These are phyloP conservation scores for Unio delphinus DNA, from an alignment of 2,888 invertebrate genomes.

Conservation along the genomic window DNA sequence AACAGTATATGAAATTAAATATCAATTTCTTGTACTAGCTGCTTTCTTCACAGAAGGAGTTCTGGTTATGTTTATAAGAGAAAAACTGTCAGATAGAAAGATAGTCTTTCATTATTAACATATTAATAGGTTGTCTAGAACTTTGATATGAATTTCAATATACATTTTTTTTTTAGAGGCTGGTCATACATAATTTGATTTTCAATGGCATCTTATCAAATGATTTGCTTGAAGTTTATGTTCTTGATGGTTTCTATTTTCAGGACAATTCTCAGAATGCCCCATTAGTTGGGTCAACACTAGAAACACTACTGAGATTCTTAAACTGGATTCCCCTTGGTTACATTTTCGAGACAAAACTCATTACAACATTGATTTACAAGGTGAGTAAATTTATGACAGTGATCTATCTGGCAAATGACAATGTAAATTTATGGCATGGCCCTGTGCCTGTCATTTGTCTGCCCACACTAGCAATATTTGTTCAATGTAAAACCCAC, in stretches of 20 bases:
- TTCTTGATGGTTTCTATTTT: conserved; percentile 27
- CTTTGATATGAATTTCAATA: too few species aligned
- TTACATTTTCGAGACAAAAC: conserved; percentile 98
- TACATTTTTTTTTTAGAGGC: background rate
- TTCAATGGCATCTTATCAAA: background rate
- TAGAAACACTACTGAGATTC: conserved; percentile 96
- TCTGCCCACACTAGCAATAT: too few species aligned
- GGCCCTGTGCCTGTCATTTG: background rate
- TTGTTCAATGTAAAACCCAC: too few species aligned
- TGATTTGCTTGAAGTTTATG: background rate
- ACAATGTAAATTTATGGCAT: background rate
- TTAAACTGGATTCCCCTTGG: conserved; percentile 99
- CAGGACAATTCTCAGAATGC: conserved; percentile 97
- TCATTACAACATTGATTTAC: conserved; percentile 92
- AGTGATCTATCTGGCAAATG: background rate
- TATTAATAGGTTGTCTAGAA: too few species aligned
- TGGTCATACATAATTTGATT: background rate
- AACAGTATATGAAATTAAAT: too few species aligned
- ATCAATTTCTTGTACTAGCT: too few species aligned
- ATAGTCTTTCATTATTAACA: too few species aligned
- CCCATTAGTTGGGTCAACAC: conserved; percentile 92
- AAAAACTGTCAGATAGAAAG: too few species aligned
- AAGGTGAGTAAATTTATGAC: conserved; percentile 75
- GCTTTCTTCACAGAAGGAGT: too few species aligned
- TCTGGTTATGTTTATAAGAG: too few species aligned